phyloP scores from a whole-genome alignment of 2,888 invertebrate species.

The Polydrusus cervinus region DNA sequence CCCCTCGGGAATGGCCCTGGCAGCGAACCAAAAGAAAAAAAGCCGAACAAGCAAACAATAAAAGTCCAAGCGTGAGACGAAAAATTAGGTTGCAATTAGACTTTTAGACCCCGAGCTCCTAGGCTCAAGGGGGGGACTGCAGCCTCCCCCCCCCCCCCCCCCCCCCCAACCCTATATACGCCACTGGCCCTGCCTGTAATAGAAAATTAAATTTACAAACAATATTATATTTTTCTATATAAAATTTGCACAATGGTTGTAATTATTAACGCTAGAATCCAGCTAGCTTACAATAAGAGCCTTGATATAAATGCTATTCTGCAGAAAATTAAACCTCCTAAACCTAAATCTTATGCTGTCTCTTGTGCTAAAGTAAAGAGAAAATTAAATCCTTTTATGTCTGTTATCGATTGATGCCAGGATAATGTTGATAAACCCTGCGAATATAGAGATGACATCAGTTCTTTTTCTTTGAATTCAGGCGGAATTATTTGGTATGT shows the following conservation, averaged over 20 bases:
- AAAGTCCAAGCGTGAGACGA: too few relatives aligned
- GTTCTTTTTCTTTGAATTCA: conserved; percentile 22
- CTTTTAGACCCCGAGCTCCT: too few relatives aligned
- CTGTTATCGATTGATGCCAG: conserved; percentile 24
- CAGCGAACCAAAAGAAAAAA: too few relatives aligned
- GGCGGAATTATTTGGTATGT: conserved; percentile 10
- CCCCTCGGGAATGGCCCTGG: too few relatives aligned
- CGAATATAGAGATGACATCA: conserved; percentile 31
- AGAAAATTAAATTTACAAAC: not conserved
- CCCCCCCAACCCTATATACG: too few relatives aligned
- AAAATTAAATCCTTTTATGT: conserved; percentile 33
- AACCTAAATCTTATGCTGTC: conserved; percentile 27
- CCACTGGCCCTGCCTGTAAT: too few relatives aligned
- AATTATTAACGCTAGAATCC: not conserved
- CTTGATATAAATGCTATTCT: conserved; percentile 11
- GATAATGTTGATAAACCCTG: conserved; percentile 28
- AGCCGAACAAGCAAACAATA: too few relatives aligned
- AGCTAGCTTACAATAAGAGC: conserved; percentile 2
- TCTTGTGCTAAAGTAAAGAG: conserved; percentile 26
- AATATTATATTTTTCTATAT: not conserved
- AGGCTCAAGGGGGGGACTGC: too few relatives aligned
- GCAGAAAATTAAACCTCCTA: conserved; percentile 20
- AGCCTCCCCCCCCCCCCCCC: too few relatives aligned
- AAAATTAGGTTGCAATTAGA: too few relatives aligned
- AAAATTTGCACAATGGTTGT: not conserved